Evolutionary conservation across 1,140 invertebrate genomes (phyloP), one percentile per base, ranked within the genome.

Genomic region (Uloborus diversus): DNA sequence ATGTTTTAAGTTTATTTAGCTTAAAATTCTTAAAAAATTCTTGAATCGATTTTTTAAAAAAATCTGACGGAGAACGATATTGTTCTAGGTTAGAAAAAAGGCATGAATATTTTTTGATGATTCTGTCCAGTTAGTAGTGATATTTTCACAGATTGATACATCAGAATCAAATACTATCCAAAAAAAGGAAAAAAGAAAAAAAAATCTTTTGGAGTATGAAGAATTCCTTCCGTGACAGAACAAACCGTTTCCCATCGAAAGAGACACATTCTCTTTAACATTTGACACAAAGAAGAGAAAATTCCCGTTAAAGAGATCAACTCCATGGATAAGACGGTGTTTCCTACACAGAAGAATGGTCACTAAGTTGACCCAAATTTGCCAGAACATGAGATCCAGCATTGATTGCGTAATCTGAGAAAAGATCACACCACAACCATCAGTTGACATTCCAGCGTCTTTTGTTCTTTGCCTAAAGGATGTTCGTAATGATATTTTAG

Each of bases 161-260:
- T n/a, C n/a, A n/a, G n/a, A n/a, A n/a, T n/a, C n/a, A n/a, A n/a
- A n/a, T n/a, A n/a, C n/a, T n/a, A n/a, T n/a, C n/a, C n/a, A n/a
- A n/a, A n/a, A n/a, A n/a, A n/a, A n/a, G n/a, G n/a, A n/a, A n/a
- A n/a, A n/a, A n/a, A n/a, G n/a, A n/a, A n/a, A n/a, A n/a, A n/a
- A n/a, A n/a, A n/a, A n/a, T n/a, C n/a, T n/a, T n/a, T n/a, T n/a
- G n/a, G n/a, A n/a, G n/a, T n/a, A n/a, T n/a, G n/a, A n/a, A n/a
- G 32, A 66, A 13, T 17, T n/a, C 33, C 13, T 68, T 20, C 28
- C 65, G 65, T 53, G 42, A 68, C 42, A 28, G 3, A 30, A 73
- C 69, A 73, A 73, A 73, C 69, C 56, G 35, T 73, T 73, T 73
- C 57, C 69, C 69, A 59, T 42, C 57, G 56, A 61, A 73, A 73